Evolutionary conservation across 2,888 invertebrate genomes (phyloP).

Genomic region (Gymnoscelis rufifasciata): DNA sequence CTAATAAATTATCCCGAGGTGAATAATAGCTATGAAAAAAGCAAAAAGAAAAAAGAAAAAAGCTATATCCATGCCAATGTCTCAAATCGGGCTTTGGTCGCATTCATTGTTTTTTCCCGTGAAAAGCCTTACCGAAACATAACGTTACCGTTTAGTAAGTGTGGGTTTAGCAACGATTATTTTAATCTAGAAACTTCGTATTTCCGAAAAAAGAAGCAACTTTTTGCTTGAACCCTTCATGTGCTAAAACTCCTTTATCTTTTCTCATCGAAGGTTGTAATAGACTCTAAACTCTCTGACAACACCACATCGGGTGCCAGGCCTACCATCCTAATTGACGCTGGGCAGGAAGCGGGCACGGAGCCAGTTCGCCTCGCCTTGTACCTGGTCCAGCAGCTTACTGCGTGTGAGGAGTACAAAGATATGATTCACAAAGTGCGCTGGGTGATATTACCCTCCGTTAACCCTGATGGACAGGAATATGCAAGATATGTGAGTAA

Average conservation of each 20-base stretch:
- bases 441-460: constrained; percentile 61
- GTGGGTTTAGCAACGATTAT: too few relatives aligned
- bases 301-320: neutral
- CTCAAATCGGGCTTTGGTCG: too few relatives aligned
- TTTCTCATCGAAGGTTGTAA: constrained; percentile 8
- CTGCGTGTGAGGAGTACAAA: constrained; percentile 53
- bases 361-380: constrained; percentile 52
- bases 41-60: too few relatives aligned
- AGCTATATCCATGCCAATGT: too few relatives aligned
- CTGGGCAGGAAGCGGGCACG: constrained; percentile 56
- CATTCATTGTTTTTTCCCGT: too few relatives aligned
- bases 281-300: constrained; percentile 5
- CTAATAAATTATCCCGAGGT: too few relatives aligned
- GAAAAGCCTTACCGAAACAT: too few relatives aligned
- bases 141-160: too few relatives aligned
- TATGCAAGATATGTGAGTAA: constrained; percentile 51
- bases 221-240: too few relatives aligned
- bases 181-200: too few relatives aligned
- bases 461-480: constrained; percentile 66
- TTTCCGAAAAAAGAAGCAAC: too few relatives aligned
- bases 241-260: neutral
- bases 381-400: constrained; percentile 55
- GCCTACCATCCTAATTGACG: constrained; percentile 59
- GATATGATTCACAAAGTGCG: constrained; percentile 45
- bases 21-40: too few relatives aligned